A percentile compares a stretch with the other conserved stretches of the same genome.
Conservation (phyloP, 2,888 invertebrate species). For the Melangyna quadrimaculata region DNA sequence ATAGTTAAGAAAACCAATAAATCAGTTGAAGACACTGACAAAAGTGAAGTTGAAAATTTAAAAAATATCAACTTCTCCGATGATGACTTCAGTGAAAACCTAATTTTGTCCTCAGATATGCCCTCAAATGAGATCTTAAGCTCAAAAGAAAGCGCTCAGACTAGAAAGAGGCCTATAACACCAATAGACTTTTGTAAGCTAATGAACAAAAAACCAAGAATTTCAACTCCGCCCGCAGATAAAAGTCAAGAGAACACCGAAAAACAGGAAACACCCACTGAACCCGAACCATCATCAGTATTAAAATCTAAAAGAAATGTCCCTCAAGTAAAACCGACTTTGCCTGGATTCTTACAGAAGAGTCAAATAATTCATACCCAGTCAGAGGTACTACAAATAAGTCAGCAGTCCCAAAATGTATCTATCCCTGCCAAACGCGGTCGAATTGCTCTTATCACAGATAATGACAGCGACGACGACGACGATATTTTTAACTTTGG, state of each 20-base stretch:
- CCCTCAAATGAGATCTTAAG: slow-evolving; percentile 10
- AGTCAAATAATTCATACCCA: slow-evolving; percentile 66
- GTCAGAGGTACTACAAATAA: not conserved
- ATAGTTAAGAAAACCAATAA: not conserved
- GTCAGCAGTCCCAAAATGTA: not conserved
- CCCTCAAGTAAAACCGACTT: slow-evolving; percentile 5
- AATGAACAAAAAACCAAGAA: not conserved
- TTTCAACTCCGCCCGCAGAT: not conserved
- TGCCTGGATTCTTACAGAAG: slow-evolving; percentile 75
- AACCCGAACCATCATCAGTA: not conserved
- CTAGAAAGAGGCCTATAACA: not conserved
- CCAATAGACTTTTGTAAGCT: not conserved
- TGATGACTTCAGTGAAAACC: slow-evolving; percentile 35
- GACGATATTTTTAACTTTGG: slow-evolving; percentile 77
- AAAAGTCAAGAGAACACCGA: not conserved
- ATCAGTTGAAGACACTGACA: not conserved
- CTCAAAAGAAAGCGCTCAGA: not conserved
- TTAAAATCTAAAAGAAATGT: not conserved
- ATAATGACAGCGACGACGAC: slow-evolving; percentile 75
- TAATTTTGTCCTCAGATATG: slow-evolving; percentile 17
- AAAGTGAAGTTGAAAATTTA: not conserved
- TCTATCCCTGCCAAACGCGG: slow-evolving; percentile 73
- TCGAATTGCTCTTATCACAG: slow-evolving; percentile 75
- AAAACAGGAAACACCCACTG: not conserved
- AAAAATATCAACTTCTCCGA: not conserved